Percentiles rank a stretch among this genome's conserved stretches.
Evolutionary conservation across 2,888 invertebrate genomes (phyloP).

Genomic region (Corbicula japonica): DNA sequence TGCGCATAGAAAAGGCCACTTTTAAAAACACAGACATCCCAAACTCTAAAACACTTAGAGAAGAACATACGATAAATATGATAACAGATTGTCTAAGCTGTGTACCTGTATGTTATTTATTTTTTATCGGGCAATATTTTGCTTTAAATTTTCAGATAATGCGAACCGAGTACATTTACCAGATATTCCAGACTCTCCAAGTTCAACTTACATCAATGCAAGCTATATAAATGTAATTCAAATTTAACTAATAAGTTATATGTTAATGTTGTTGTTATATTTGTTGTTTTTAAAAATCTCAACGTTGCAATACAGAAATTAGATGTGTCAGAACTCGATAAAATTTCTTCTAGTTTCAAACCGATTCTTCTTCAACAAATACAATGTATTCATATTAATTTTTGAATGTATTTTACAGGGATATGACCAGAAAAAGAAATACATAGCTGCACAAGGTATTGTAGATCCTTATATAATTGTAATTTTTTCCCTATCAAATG

Average conservation of each 20-base stretch:
- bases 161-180: constrained; percentile 17
- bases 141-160: constrained; percentile 12
- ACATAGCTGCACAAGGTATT: constrained; percentile 46
- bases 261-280: no score
- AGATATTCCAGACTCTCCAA: not conserved
- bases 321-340: not conserved
- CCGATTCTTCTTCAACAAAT: not conserved
- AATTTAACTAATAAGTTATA: no score
- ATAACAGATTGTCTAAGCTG: no score
- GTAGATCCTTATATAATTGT: no score
- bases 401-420: constrained; percentile 27
- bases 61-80: no score
- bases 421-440: constrained; percentile 23
- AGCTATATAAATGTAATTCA: constrained; percentile 37
- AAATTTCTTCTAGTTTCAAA: not conserved
- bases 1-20: not conserved
- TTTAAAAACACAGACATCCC: no score
- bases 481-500: no score
- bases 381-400: not conserved
- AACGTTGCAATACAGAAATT: not conserved
- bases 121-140: no score
- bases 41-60: no score
- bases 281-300: no score
- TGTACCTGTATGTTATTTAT: no score
- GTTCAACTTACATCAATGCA: constrained; percentile 41